These are phyloP conservation scores for Acomys russatus DNA, from an alignment of 2,797 vertebrate genomes.

Conservation along the genomic window DNA sequence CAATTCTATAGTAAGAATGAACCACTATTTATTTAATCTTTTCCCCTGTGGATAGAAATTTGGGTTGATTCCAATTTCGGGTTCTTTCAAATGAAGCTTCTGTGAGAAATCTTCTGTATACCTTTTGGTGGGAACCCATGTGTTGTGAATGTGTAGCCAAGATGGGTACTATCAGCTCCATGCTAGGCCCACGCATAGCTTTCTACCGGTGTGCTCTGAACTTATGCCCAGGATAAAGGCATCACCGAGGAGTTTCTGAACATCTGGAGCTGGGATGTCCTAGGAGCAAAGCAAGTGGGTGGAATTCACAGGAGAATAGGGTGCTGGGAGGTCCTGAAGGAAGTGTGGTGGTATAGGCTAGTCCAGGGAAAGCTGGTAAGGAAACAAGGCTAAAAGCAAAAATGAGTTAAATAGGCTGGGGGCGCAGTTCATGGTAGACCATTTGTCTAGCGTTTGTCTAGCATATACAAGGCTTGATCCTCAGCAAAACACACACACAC, in stretches of 20 bases:
- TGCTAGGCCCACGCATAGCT: neutral
- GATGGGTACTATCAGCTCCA: neutral
- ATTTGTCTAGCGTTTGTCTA: neutral
- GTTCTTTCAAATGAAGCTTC: constrained; percentile 12
- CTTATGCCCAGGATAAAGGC: neutral
- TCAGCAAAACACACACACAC: neutral
- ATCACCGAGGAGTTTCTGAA: neutral
- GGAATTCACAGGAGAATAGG: neutral
- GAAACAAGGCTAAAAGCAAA: neutral
- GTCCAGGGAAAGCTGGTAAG: neutral
- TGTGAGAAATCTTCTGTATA: neutral
- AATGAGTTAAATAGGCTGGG: neutral
- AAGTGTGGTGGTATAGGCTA: too few relatives aligned
- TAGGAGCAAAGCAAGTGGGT: neutral
- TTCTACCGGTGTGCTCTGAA: neutral
- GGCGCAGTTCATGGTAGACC: neutral
- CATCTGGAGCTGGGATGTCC: neutral
- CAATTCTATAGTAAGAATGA: neutral
- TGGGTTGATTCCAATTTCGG: neutral
- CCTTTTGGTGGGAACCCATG: neutral
- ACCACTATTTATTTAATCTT: neutral
- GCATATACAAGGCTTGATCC: neutral
- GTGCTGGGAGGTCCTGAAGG: neutral
- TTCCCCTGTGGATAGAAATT: neutral
- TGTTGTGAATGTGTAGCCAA: neutral